Conservation (phyloP, 2,797 vertebrate genomes). For the Lutjanus campechanus region DNA sequence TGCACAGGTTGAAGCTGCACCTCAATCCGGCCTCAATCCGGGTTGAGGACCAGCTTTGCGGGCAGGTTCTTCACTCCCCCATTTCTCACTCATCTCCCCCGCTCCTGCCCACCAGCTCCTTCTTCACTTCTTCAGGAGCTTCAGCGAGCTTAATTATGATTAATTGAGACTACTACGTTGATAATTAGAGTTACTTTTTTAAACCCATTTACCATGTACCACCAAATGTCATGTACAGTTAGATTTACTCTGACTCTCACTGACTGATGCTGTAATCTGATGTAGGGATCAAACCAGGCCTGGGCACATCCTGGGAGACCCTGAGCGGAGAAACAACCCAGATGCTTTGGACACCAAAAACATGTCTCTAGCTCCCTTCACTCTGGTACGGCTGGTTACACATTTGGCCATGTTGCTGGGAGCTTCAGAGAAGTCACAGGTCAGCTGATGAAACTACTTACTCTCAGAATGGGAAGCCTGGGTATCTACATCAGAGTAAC, state of each 20-base stretch:
- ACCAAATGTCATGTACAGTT: background rate
- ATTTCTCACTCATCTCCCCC: too few relatives aligned
- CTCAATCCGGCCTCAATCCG: too few relatives aligned
- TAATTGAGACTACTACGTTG: background rate
- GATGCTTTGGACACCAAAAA: slow-evolving; percentile 80
- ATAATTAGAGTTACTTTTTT: background rate
- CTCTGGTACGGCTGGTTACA: slow-evolving; percentile 86
- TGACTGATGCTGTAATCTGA: slow-evolving; percentile 3
- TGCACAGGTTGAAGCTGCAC: too few relatives aligned
- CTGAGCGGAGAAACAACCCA: slow-evolving; percentile 45
- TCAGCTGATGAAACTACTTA: background rate
- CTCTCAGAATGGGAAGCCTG: background rate
- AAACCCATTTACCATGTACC: too few relatives aligned
- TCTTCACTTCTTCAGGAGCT: too few relatives aligned
- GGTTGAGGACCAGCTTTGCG: too few relatives aligned
- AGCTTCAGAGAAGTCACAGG: slow-evolving; percentile 78
- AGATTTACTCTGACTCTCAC: background rate
- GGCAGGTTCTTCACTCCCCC: too few relatives aligned
- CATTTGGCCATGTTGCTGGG: slow-evolving; percentile 89
- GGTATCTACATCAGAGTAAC: background rate
- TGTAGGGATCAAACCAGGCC: slow-evolving; percentile 87
- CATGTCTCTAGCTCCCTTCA: slow-evolving; percentile 81
- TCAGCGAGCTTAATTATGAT: too few relatives aligned
- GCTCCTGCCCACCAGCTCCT: too few relatives aligned
- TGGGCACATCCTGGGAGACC: slow-evolving; percentile 87